phyloP scores from a whole-genome alignment of 2,113 vertebrate genomes.

The Petromus typicus region DNA sequence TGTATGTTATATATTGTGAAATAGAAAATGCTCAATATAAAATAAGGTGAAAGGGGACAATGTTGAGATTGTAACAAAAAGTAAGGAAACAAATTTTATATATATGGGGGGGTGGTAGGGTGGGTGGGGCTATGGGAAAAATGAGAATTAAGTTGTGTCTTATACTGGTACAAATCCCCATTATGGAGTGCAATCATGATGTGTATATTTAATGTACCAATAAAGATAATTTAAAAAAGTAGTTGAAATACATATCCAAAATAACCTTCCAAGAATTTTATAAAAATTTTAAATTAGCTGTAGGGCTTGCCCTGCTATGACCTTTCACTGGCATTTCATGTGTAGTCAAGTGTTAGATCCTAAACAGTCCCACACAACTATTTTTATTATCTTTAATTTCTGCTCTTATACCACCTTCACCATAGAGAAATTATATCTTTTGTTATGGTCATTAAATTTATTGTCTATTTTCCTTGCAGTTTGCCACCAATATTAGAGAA shows the following conservation, averaged over 20 bases:
- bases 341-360: neutral
- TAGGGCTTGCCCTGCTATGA: neutral
- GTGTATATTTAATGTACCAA: too few relatives aligned
- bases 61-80: too few relatives aligned
- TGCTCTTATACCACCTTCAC: neutral
- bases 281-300: neutral
- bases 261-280: neutral
- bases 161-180: too few relatives aligned
- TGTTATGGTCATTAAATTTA: conserved; percentile 52
- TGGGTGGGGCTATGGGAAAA: too few relatives aligned
- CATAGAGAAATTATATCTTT: neutral
- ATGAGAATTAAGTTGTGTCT: too few relatives aligned
- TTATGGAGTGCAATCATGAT: too few relatives aligned
- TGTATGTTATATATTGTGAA: too few relatives aligned
- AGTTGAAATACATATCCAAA: neutral
- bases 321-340: conserved; percentile 17
- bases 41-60: too few relatives aligned
- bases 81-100: too few relatives aligned
- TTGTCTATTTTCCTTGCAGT: conserved; percentile 17
- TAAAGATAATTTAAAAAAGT: too few relatives aligned
- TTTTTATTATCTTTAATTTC: neutral
- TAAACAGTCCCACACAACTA: neutral
- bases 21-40: too few relatives aligned
- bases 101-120: too few relatives aligned
- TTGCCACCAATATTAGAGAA: conserved; percentile 17